Evolutionary conservation across 2,797 vertebrate genomes (phyloP).

Genomic region (Tangara arthus): DNA sequence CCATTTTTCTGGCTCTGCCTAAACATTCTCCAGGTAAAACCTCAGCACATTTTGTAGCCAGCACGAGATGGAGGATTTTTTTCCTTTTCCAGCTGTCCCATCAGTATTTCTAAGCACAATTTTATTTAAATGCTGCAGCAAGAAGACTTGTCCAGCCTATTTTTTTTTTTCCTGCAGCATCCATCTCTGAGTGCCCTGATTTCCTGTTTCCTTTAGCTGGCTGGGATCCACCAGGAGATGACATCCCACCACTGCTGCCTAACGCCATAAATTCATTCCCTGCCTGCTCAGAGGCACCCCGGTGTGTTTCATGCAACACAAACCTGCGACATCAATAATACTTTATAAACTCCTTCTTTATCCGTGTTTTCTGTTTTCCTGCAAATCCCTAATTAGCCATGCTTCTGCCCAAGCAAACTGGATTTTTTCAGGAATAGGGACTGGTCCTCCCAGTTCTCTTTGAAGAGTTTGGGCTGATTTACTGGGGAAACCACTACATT

Average conservation of each 20-base stretch:
- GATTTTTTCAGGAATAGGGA: background rate
- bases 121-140: background rate
- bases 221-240: slow-evolving; percentile 13
- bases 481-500: background rate
- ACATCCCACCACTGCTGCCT: background rate
- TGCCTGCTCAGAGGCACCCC: background rate
- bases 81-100: background rate
- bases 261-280: background rate
- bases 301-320: fast-evolving
- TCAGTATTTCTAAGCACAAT: background rate
- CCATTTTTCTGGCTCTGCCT: background rate
- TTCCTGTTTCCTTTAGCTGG: slow-evolving; percentile 34
- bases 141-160: background rate
- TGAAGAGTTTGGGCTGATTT: background rate
- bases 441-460: background rate
- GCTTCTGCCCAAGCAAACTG: background rate
- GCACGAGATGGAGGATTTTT: background rate
- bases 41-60: background rate
- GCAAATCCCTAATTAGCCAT: background rate
- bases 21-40: background rate
- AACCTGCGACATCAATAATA: background rate
- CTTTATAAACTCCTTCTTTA: background rate
- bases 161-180: background rate
- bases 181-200: background rate
- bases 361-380: background rate